A percentile compares a stretch with the other conserved stretches of the same genome.
These are phyloP conservation scores for Okapia johnstoni DNA, from an alignment of 2,113 vertebrate species.

Conservation along the genomic window DNA sequence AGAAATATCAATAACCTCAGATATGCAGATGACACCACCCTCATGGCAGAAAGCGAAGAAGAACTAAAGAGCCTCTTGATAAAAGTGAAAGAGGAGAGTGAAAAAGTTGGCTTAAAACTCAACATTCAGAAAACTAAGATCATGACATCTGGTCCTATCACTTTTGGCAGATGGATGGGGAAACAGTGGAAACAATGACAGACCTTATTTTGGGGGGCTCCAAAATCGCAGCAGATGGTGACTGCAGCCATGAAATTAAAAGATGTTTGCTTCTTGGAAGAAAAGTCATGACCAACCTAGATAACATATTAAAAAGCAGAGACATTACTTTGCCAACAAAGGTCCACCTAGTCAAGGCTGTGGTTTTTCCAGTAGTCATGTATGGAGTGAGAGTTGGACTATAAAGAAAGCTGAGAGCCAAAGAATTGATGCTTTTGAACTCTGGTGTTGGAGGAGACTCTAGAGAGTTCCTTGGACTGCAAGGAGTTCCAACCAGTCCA, in stretches of 20 bases:
- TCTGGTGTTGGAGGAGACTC: neutral
- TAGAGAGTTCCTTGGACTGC: neutral
- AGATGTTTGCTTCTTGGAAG: neutral
- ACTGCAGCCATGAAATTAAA: neutral
- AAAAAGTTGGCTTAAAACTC: neutral
- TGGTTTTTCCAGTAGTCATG: neutral
- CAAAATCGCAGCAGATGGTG: neutral
- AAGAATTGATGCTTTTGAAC: neutral
- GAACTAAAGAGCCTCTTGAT: neutral
- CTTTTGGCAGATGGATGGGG: neutral
- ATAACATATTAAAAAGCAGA: neutral
- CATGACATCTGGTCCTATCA: neutral
- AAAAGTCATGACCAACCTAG: neutral
- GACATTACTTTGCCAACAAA: neutral
- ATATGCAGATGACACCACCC: neutral
- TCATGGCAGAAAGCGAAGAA: neutral
- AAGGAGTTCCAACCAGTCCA: neutral
- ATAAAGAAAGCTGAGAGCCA: neutral
- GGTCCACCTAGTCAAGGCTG: neutral
- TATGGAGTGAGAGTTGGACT: neutral
- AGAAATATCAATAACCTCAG: neutral
- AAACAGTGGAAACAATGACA: neutral
- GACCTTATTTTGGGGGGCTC: neutral
- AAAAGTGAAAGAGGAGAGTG: neutral
- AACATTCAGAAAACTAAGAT: neutral